Evolutionary conservation across 2,888 invertebrate genomes (phyloP).

Genomic region (Dryobotodes eremita): DNA sequence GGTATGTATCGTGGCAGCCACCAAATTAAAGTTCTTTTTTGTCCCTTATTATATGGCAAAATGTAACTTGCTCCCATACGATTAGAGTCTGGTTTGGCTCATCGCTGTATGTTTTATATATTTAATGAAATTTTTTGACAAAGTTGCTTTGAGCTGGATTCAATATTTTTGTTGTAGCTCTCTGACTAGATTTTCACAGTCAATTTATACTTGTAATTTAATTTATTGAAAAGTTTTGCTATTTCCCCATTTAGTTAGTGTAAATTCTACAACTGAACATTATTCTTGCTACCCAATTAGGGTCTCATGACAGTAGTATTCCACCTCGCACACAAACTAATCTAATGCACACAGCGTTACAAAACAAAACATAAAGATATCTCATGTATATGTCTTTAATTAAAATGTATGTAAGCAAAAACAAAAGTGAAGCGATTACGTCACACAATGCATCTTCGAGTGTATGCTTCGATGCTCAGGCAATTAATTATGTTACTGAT

Average conservation of each 20-base stretch:
- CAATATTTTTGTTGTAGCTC: neutral
- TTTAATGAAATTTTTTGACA: neutral
- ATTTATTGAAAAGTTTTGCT: neutral
- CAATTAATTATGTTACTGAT: conserved; percentile 71
- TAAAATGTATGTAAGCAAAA: conserved; percentile 67
- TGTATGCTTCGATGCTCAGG: conserved; percentile 78
- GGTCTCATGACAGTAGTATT: conserved; percentile 45
- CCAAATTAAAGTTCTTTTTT: neutral
- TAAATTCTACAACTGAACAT: neutral
- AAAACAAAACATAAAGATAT: conserved; percentile 79
- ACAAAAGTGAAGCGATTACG: conserved; percentile 68
- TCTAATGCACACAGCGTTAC: conserved; percentile 86
- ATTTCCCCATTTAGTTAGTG: neutral
- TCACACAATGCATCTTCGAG: conserved; percentile 79
- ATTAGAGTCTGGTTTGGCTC: neutral
- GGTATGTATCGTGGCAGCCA: neutral
- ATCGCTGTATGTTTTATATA: neutral
- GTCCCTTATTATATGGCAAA: neutral
- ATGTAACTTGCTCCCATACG: neutral
- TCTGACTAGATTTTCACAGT: neutral
- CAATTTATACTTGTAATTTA: neutral
- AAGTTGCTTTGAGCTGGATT: neutral
- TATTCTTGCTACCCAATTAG: neutral
- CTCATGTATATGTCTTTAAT: conserved; percentile 60
- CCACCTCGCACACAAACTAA: conserved; percentile 79